Base-by-base conservation (phyloP, 1,140 invertebrate genomes). In the Paramacrobiotus metropolitanus region DNA sequence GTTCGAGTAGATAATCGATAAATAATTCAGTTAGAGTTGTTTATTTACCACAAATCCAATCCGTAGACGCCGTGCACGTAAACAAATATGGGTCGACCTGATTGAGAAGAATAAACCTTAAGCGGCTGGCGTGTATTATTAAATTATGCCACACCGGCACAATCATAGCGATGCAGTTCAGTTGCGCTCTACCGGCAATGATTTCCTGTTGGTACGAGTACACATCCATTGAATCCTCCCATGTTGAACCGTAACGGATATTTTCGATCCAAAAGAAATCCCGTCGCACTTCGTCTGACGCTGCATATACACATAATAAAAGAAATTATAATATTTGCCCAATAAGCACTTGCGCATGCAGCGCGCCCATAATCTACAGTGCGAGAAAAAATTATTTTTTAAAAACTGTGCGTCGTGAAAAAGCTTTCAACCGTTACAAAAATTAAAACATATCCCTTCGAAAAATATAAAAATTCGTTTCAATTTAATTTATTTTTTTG, bases 1-100 rank as follows among this genome's bases (percentile, higher is more conserved):
- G 9, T 40, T 40, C 34, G 9, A 40, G 34, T 40, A 15, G 9
- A n/a, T 40, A 9, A 40, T 40, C n/a, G 9, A n/a, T 40, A n/a
- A 40, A 40, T 40, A n/a, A n/a, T 9, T 40, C 9, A 40, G n/a
- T 40, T 40, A n/a, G n/a, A 15, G 34, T 15, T 40, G 24, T 20
- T 20, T 28, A 55, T 24, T 20, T 55, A 28, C 48, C 24, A 20
- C 15, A 55, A 24, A 24, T 55, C 48, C 48, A 55, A 28, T 15
- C 48, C 48, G 48, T 55, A 55, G 15, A 55, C 48, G 15, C 48
- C 48, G 48, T 55, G 48, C 15, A 55, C 15, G 48, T 55, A 55
- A 15, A 55, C 48, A 55, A 55, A 55, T 28, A 55, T 15, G 15
- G 48, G 48, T 55, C 48, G 48, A 4, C 48, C 48, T 55, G 48